A percentile compares a stretch with the other conserved stretches of the same genome.
phyloP scores from a whole-genome alignment of 2,113 vertebrate genomes.

The Glaucidium brasilianum region DNA sequence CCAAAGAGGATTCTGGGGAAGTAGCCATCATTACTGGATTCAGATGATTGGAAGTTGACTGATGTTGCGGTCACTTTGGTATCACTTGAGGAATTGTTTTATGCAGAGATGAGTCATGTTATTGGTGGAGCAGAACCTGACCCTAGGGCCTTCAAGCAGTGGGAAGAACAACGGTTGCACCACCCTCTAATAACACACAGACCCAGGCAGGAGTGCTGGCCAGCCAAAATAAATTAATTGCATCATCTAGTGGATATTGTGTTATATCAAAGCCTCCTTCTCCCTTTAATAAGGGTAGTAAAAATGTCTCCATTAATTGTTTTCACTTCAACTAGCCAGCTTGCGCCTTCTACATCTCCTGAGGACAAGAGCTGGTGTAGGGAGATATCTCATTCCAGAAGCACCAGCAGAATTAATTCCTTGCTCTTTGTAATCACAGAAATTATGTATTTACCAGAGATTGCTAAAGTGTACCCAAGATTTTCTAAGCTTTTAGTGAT shows the following conservation, averaged over 20 bases:
- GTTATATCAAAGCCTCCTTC: slow-evolving; percentile 51
- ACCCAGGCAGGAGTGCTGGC: not conserved
- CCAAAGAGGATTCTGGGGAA: slow-evolving; percentile 29
- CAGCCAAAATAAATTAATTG: slow-evolving; percentile 69
- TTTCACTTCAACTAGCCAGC: slow-evolving; percentile 13
- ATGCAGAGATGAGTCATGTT: slow-evolving; percentile 62
- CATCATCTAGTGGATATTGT: slow-evolving; percentile 63
- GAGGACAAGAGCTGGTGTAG: not conserved
- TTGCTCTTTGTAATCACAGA: not conserved
- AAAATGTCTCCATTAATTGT: slow-evolving; percentile 45
- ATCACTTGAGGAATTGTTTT: slow-evolving; percentile 60
- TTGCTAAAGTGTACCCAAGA: not conserved
- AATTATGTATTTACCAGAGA: not conserved
- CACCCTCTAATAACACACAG: slow-evolving; percentile 66
- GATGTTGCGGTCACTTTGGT: slow-evolving; percentile 49
- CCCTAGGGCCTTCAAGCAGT: slow-evolving; percentile 44
- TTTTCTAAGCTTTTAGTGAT: not conserved
- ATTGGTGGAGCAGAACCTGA: slow-evolving; percentile 60
- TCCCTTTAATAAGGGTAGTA: slow-evolving; percentile 39
- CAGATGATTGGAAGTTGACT: slow-evolving; percentile 44
- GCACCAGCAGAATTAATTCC: not conserved
- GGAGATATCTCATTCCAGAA: not conserved
- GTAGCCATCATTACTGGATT: slow-evolving; percentile 34
- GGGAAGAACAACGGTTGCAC: slow-evolving; percentile 48
- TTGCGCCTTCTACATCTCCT: not conserved